phyloP scores from a whole-genome alignment of 2,797 vertebrate genomes.

The Cryptoprocta ferox region DNA sequence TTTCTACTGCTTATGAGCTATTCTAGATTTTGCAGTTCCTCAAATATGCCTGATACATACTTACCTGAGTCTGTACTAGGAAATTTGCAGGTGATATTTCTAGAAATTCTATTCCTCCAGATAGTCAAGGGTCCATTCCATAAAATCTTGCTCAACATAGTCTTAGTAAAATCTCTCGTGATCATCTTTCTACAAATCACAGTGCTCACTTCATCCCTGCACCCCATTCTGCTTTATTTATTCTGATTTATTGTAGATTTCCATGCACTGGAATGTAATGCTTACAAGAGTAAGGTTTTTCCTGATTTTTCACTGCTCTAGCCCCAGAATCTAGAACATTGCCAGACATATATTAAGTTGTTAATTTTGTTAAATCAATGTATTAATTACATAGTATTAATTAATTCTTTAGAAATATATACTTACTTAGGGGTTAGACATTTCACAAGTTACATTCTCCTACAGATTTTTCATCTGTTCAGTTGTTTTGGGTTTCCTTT shows the following conservation, averaged over 20 bases:
- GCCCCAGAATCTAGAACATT: neutral
- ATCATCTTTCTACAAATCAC: neutral
- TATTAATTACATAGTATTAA: no score
- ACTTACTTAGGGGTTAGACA: neutral
- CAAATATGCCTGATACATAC: neutral
- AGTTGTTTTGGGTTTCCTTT: slow-evolving; percentile 30
- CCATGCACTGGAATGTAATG: neutral
- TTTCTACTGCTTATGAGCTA: neutral
- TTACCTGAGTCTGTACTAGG: neutral
- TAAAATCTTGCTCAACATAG: neutral
- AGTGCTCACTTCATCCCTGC: neutral
- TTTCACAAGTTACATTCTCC: neutral
- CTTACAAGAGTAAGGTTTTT: neutral
- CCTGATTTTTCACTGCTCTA: neutral
- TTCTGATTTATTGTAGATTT: neutral
- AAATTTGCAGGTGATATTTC: neutral
- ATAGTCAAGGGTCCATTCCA: neutral
- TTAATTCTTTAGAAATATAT: neutral
- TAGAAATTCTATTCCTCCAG: neutral
- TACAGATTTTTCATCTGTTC: slow-evolving; percentile 13
- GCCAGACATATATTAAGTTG: neutral
- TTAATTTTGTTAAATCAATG: neutral
- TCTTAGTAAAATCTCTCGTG: neutral
- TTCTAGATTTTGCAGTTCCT: neutral
- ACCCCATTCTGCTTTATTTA: neutral